Base-by-base conservation (phyloP, 2,113 vertebrate species). In the Sapajus apella region DNA sequence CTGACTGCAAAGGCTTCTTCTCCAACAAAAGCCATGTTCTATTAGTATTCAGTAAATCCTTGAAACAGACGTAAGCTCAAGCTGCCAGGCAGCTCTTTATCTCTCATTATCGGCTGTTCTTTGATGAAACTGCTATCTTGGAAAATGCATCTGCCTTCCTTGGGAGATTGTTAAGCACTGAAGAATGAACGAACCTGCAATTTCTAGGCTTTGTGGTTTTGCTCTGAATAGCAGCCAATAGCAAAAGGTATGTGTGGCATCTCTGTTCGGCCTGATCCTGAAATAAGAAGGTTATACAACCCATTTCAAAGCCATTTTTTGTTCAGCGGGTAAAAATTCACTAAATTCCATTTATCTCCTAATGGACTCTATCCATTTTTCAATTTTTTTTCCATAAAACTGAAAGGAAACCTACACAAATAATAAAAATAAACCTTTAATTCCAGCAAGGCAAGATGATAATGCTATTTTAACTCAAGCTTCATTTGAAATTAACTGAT, bases 121-220 rank as follows among this genome's bases (percentile, higher is more conserved):
- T 96, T 95, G 94, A 95, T 97, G 93, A 96, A 94, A 95, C 37
- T n/a, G 56, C 79, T 96, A 45, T 94, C 93, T 96, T 91, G 84
- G 95, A 94, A 96, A 96, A 95, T 73, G 61, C 50, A 73, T 97
- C 83, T 90, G 50, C 72, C 94, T 97, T 96, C 50, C 83, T 94
- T 30, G 25, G 18, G 64, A 96, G 79, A 89, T 75, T 76, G 37
- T 84, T 94, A 87, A 96, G 35, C 79, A 73, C 83, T 72, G 35
- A 50, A 73, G 79, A 96, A 61, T 81, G 84, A 98, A 92, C 0
- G 16, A 73, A 64, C 68, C 87, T 97, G 70, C 79, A 77, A 72
- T 94, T 94, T 90, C 68, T 35, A n/a, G 91, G 83, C 40, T 94
- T 95, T 80, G 83, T 87, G 94, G 61, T 50, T 96, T 97, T 72